Percentiles rank a stretch among this genome's conserved stretches.
phyloP scores from a whole-genome alignment of 2,888 invertebrate species.

The Molorchus minor region DNA sequence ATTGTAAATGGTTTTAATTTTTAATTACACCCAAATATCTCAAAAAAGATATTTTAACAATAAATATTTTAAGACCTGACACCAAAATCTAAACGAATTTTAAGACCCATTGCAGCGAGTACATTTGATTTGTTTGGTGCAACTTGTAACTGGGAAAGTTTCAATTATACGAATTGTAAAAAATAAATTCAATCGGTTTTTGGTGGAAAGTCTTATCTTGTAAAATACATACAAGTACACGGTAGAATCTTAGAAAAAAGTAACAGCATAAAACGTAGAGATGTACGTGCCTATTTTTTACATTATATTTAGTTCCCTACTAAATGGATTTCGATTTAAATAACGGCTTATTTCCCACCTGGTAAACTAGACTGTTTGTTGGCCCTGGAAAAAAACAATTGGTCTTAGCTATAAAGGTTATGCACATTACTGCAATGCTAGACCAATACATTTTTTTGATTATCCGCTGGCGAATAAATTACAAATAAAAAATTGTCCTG shows the following conservation, averaged over 20 bases:
- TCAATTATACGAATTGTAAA: slow-evolving; percentile 43
- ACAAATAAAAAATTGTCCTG: background rate
- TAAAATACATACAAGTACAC: too few relatives aligned
- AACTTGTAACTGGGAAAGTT: too few relatives aligned
- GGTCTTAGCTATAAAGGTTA: background rate
- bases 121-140: too few relatives aligned
- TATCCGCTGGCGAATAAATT: background rate
- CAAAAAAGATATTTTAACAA: too few relatives aligned
- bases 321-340: slow-evolving; percentile 15
- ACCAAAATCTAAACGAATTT: too few relatives aligned
- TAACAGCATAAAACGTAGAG: background rate
- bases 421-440: background rate
- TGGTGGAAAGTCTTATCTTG: slow-evolving; percentile 26
- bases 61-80: too few relatives aligned
- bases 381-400: slow-evolving; percentile 42
- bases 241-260: too few relatives aligned
- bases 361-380: slow-evolving; percentile 55
- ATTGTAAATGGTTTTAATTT: too few relatives aligned
- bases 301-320: slow-evolving; percentile 23
- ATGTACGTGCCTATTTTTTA: too few relatives aligned
- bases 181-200: slow-evolving; percentile 47
- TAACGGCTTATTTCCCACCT: slow-evolving; percentile 50
- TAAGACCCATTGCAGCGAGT: too few relatives aligned
- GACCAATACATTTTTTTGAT: background rate
- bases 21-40: too few relatives aligned